Conservation (phyloP, 2,113 vertebrate genomes). For the Terrapene triunguis region DNA sequence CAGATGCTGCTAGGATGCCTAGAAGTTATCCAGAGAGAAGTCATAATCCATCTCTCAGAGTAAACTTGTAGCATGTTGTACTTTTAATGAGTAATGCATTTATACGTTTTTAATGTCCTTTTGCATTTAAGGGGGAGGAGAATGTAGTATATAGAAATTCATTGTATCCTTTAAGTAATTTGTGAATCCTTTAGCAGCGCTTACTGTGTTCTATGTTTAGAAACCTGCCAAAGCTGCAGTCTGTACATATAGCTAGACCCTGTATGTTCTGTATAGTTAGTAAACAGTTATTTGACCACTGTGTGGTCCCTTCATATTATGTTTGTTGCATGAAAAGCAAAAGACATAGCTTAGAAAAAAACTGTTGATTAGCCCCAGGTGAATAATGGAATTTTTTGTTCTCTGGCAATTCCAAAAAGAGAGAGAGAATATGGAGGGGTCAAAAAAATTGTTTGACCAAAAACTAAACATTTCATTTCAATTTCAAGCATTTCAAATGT, state of each 20-base stretch:
- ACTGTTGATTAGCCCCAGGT: too few species aligned
- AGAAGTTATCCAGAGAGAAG: neutral
- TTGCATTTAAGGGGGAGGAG: neutral
- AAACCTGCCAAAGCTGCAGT: neutral
- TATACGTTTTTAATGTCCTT: neutral
- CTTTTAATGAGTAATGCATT: neutral
- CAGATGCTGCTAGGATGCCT: neutral
- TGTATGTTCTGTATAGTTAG: neutral
- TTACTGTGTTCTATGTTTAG: neutral
- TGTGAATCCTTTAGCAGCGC: neutral
- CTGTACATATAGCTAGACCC: too few species aligned
- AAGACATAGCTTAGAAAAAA: too few species aligned
- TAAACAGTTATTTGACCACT: neutral
- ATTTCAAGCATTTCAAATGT: too few species aligned
- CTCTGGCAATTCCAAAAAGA: too few species aligned
- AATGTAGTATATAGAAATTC: rapidly evolving
- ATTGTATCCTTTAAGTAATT: neutral
- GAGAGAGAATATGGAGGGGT: too few species aligned
- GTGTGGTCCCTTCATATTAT: neutral
- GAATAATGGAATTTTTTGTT: too few species aligned
- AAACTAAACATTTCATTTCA: too few species aligned
- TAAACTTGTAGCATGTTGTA: neutral
- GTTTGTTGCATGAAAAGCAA: too few species aligned
- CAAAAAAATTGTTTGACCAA: too few species aligned
- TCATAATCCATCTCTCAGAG: neutral